A percentile compares a stretch with the other conserved stretches of the same genome.
Conservation (phyloP, 2,888 invertebrate species). For the Odontocerum albicorne region DNA sequence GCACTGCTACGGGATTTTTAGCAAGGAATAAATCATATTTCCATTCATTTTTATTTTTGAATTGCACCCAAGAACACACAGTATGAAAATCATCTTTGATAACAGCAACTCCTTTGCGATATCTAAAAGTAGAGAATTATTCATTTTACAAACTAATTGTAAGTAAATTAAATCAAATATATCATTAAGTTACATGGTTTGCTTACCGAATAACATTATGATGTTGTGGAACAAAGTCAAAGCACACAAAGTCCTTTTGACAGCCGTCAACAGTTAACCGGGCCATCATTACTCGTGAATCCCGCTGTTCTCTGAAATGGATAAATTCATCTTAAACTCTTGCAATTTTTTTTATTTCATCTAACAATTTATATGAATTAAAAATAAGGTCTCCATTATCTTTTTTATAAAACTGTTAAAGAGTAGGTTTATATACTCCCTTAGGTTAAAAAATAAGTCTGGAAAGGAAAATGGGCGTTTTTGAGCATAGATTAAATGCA, state of each 20-base stretch:
- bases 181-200: not conserved
- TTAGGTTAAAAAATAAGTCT: no score
- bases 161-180: not conserved
- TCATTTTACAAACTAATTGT: no score
- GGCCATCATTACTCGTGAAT: constrained; percentile 93
- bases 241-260: constrained; percentile 97
- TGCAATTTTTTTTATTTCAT: no score
- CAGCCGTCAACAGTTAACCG: constrained; percentile 93
- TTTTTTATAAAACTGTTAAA: no score
- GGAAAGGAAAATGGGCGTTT: no score
- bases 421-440: no score
- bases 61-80: constrained; percentile 94
- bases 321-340: no score
- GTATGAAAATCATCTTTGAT: constrained; percentile 90
- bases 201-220: constrained; percentile 81
- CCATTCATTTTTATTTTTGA: constrained; percentile 82
- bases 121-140: no score
- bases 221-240: constrained; percentile 93
- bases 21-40: constrained; percentile 83
- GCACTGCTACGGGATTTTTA: constrained; percentile 87
- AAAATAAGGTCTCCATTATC: no score
- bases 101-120: constrained; percentile 83
- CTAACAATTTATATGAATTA: no score
- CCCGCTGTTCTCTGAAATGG: constrained; percentile 74
- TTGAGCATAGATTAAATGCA: no score